phyloP scores from a whole-genome alignment of 2,797 vertebrate species.

The Monodelphis domestica region DNA sequence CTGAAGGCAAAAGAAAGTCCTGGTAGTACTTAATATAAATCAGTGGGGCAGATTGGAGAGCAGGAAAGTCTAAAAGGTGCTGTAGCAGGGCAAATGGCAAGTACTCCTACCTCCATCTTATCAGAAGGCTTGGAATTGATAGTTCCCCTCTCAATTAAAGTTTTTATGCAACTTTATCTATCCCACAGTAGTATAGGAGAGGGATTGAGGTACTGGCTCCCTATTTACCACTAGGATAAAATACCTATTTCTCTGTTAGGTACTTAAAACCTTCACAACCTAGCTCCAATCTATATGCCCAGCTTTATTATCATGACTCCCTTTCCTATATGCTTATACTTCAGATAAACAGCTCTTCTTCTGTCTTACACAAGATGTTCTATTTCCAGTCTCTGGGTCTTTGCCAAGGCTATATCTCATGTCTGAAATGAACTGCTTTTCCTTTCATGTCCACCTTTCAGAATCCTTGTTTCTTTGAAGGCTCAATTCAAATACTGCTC shows the following conservation, averaged over 20 bases:
- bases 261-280: not conserved
- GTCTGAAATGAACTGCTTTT: not conserved
- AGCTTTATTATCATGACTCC: not conserved
- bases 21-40: not conserved
- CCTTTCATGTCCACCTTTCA: not conserved
- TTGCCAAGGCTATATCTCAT: not conserved
- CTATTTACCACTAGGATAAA: not conserved
- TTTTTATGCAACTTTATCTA: not conserved
- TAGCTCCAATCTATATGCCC: not conserved
- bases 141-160: not conserved
- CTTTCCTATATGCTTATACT: not conserved
- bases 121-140: not conserved
- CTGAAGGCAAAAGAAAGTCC: not conserved
- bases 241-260: not conserved
- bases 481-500: not conserved
- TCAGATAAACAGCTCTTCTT: not conserved
- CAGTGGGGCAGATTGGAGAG: not conserved
- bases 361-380: not conserved
- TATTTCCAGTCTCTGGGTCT: not conserved
- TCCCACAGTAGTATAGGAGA: not conserved
- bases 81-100: not conserved
- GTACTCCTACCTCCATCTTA: not conserved
- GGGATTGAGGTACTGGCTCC: not conserved
- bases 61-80: not conserved
- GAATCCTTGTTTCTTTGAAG: not conserved